phyloP scores from a whole-genome alignment of 2,113 vertebrate genomes.

The Grus americana region DNA sequence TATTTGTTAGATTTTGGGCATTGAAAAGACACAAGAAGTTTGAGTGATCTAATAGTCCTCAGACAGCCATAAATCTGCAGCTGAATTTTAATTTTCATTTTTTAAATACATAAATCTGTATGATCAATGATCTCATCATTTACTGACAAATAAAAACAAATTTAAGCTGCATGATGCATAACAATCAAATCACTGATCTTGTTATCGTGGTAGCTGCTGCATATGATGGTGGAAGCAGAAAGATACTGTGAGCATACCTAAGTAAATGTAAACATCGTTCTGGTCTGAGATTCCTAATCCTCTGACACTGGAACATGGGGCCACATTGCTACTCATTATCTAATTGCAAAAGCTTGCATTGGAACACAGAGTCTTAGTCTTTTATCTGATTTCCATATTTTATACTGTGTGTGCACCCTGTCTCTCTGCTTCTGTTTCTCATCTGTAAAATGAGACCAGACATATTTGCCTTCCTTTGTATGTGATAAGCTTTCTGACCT shows the following conservation, averaged over 20 bases:
- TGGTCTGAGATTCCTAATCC: neutral
- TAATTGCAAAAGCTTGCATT: neutral
- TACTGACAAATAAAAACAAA: neutral
- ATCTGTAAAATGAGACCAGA: neutral
- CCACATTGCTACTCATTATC: fast-evolving
- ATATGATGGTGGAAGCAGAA: neutral
- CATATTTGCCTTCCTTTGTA: neutral
- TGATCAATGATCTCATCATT: neutral
- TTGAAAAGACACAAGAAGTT: neutral
- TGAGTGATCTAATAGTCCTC: neutral
- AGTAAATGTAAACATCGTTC: neutral
- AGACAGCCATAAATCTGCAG: neutral
- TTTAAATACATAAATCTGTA: neutral
- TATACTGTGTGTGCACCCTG: neutral
- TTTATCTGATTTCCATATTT: neutral
- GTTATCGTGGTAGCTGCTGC: neutral
- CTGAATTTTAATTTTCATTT: neutral
- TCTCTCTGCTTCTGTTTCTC: neutral
- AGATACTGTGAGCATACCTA: neutral
- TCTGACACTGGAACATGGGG: neutral
- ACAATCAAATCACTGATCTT: neutral
- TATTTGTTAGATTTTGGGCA: neutral
- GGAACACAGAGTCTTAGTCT: neutral
- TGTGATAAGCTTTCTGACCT: neutral
- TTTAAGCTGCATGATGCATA: neutral